These are phyloP conservation scores for Chrosomus eos DNA, from an alignment of 2,797 vertebrate species.

Conservation along the genomic window DNA sequence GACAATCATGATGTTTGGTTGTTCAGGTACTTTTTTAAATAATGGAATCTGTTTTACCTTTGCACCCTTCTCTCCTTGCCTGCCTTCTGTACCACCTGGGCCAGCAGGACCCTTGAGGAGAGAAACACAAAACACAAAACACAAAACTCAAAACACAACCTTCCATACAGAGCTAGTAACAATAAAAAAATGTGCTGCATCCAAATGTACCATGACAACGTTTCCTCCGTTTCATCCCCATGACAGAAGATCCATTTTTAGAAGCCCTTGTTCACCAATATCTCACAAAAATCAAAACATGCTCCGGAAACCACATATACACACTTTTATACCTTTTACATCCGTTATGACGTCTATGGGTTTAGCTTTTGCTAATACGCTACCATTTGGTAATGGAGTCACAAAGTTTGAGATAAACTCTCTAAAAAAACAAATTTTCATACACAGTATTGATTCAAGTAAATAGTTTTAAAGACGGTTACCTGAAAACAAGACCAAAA, in stretches of 20 bases:
- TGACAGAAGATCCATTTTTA: not conserved
- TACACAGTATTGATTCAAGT: not conserved
- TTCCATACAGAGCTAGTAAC: not conserved
- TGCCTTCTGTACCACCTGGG: constrained; percentile 85
- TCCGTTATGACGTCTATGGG: not conserved
- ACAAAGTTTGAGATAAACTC: not conserved
- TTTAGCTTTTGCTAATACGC: not conserved
- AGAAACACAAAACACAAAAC: constrained; percentile 17
- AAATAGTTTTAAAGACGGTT: not conserved
- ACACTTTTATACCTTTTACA: not conserved
- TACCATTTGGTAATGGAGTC: not conserved
- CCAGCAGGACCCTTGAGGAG: constrained; percentile 84
- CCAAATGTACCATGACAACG: not conserved
- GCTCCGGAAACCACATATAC: not conserved
- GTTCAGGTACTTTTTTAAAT: not conserved
- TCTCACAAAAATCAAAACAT: not conserved
- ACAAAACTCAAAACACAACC: constrained; percentile 9
- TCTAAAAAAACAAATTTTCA: not conserved
- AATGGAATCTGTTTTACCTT: constrained; percentile 79
- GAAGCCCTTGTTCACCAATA: not conserved
- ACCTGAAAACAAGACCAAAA: not conserved
- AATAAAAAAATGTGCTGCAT: not conserved
- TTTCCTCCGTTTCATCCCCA: not conserved
- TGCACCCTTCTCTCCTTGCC: constrained; percentile 95
- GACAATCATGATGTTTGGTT: not conserved